These are phyloP conservation scores for Dromococcyx pavoninus DNA, from an alignment of 2,797 vertebrate species.

Conservation along the genomic window DNA sequence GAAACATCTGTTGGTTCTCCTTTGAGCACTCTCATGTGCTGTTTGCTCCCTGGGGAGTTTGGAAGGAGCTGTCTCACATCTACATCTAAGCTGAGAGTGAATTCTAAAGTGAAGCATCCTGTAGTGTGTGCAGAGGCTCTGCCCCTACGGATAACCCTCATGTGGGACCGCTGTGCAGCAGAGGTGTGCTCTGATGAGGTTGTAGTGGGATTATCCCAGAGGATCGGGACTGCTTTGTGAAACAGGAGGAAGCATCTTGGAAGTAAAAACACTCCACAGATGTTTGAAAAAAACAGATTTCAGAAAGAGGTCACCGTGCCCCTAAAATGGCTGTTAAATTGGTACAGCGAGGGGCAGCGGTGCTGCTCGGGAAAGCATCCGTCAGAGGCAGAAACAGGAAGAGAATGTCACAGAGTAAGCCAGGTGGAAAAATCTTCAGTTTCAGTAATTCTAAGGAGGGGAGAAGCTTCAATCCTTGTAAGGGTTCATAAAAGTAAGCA, in stretches of 20 bases:
- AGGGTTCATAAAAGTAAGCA: neutral
- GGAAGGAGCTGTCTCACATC: neutral
- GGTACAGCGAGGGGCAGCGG: neutral
- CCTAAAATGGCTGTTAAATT: neutral
- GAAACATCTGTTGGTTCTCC: neutral
- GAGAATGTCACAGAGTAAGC: neutral
- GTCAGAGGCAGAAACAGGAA: neutral
- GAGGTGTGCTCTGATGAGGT: neutral
- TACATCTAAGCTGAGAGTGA: neutral
- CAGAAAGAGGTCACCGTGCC: neutral
- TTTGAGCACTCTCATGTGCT: neutral
- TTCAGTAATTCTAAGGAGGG: neutral
- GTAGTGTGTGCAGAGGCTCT: neutral
- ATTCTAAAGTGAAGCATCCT: neutral
- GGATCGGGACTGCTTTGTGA: neutral
- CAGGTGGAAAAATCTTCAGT: neutral
- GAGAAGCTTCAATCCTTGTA: neutral
- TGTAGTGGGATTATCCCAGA: neutral
- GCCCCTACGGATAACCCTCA: neutral
- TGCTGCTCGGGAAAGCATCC: neutral
- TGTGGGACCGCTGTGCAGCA: neutral
- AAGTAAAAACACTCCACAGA: neutral
- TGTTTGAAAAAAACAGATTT: neutral
- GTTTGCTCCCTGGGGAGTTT: neutral
- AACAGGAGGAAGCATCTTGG: neutral